Conservation (phyloP, 2,113 vertebrate species). For the Labeo rohita region DNA sequence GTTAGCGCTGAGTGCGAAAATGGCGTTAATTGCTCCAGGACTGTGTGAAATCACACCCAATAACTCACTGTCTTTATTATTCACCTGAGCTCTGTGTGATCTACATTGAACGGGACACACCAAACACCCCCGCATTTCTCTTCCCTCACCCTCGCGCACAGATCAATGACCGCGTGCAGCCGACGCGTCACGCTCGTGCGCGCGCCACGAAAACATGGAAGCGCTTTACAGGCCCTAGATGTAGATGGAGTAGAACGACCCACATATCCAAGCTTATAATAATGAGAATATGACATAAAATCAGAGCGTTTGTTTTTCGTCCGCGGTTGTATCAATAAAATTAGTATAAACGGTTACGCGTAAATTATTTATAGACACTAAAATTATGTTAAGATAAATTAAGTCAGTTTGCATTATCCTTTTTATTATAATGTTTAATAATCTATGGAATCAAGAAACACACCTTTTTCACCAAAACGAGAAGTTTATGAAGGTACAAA, state of each 20-base stretch:
- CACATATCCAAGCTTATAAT: neutral
- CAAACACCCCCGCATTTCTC: neutral
- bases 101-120: neutral
- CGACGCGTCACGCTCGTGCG: constrained; percentile 39
- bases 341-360: neutral
- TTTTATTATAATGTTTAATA: too few species aligned
- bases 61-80: neutral
- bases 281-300: neutral
- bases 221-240: constrained; percentile 32
- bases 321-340: neutral
- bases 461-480: too few species aligned
- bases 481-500: too few species aligned
- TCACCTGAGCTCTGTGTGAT: neutral
- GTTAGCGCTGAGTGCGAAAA: neutral
- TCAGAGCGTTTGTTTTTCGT: neutral
- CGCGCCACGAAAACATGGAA: constrained; percentile 15
- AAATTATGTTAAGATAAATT: too few species aligned
- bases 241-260: neutral
- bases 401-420: neutral
- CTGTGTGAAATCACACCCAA: neutral
- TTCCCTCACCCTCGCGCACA: neutral
- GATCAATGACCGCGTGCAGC: constrained; percentile 41
- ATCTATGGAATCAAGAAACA: too few species aligned
- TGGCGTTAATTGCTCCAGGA: neutral
- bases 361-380: neutral